Evolutionary conservation across 2,888 invertebrate species (phyloP).

Genomic region (Polyommatus iphigenia): DNA sequence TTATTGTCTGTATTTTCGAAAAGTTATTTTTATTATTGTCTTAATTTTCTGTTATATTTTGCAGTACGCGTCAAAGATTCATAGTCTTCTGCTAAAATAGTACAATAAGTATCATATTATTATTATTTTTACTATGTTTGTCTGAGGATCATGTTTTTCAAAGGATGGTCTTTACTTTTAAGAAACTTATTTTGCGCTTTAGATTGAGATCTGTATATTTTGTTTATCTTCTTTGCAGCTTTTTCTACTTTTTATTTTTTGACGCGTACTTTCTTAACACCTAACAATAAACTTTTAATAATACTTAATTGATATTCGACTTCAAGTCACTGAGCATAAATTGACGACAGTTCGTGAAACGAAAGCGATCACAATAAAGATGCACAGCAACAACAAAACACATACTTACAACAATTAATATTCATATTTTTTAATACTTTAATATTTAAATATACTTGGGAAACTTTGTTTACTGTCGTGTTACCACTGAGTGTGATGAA

Average conservation of each 20-base stretch:
- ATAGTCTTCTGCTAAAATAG: neutral
- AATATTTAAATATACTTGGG: slow-evolving; percentile 11
- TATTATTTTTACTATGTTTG: too few species aligned
- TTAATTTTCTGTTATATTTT: neutral
- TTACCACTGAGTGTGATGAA: neutral
- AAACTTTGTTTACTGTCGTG: neutral
- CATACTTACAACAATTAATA: slow-evolving; percentile 31
- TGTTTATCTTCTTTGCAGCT: too few species aligned
- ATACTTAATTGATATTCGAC: slow-evolving; percentile 19
- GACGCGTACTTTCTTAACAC: neutral
- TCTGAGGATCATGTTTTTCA: neutral
- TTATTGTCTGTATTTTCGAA: slow-evolving; percentile 20
- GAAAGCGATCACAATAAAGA: slow-evolving; percentile 35
- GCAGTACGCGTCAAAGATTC: neutral
- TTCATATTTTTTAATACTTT: neutral
- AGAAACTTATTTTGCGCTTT: neutral
- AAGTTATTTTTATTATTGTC: slow-evolving; percentile 25
- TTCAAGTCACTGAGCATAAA: slow-evolving; percentile 11
- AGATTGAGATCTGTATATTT: neutral
- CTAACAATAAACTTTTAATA: neutral
- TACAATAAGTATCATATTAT: neutral
- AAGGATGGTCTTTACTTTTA: neutral
- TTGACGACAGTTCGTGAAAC: slow-evolving; percentile 30
- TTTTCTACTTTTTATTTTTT: neutral
- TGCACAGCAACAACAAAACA: slow-evolving; percentile 28